Base-by-base conservation (phyloP, 1,140 invertebrate genomes). In the Brachionus sp. region DNA sequence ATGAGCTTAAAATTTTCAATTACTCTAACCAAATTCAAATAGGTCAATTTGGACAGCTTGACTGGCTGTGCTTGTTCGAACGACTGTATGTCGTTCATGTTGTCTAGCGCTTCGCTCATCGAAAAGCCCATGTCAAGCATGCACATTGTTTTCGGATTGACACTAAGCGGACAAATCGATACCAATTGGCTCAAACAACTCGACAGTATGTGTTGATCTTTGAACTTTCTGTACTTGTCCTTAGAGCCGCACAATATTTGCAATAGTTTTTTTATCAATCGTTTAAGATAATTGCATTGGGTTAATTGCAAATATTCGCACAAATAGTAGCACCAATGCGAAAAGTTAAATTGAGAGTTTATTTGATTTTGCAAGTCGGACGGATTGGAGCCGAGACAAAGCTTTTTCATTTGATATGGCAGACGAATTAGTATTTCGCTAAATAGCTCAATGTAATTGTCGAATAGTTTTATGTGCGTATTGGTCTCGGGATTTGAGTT, bases 281-380 rank as follows among this genome's bases (percentile, higher is more conserved):
- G 85, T 68, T 89, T 88, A 16, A 91, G 89, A 86, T 90, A 91
- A 57, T 90, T 89, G 16, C 90, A 89, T 84, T 91, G 89, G 33
- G 89, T 88, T 12, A 94, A 93, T 93, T 98, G 96, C 94, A 98
- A 96, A 86, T 97, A 98, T 87, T 98, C 96, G 88, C 96, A 97
- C 0, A 98, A 91, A 85, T 92, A 91, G 68, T 92, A 92, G 84
- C 92, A 92, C 94, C 94, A 95, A 0, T 90, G 90, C 2, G 80
- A 68, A 80, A 80, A 80, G 39, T 80, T 66, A 25, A 80, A 80
- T 19, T 80, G 77, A 7, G 29, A 10, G 7, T 33, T 62, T 57
- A 80, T 37, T 35, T 57, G 77, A 39, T 57, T 29, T 12, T 37
- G 33, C 7, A 29, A 12, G 10, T 80, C 77, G 23, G 3, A 29